Evolutionary conservation across 2,888 invertebrate genomes (phyloP).

Genomic region (Molorchus minor): DNA sequence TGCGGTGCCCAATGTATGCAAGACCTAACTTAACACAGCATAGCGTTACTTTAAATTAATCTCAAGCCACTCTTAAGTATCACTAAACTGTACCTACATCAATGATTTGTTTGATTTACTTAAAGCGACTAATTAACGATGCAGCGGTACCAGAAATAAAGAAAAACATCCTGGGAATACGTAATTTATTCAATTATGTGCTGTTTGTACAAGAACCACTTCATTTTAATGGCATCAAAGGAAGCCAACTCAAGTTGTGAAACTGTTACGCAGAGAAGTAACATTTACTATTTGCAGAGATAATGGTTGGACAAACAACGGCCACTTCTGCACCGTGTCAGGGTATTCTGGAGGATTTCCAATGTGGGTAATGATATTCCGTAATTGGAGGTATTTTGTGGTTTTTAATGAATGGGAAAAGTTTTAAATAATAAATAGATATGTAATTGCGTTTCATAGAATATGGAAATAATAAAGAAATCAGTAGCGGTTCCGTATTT

Average conservation of each 20-base stretch:
- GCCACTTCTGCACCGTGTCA: constrained; percentile 44
- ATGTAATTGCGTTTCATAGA: too few species aligned
- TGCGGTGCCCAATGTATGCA: too few species aligned
- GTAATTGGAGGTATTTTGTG: constrained; percentile 2
- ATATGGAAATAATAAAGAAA: too few species aligned
- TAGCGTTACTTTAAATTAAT: too few species aligned
- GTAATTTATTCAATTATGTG: constrained; percentile 12
- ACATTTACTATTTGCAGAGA: constrained; percentile 59
- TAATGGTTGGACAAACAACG: constrained; percentile 57
- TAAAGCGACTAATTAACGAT: not conserved
- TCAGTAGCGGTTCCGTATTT: too few species aligned
- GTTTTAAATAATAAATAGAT: too few species aligned
- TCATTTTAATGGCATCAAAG: constrained; percentile 18
- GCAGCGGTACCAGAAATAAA: not conserved
- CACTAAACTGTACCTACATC: too few species aligned
- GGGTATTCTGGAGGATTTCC: constrained; percentile 4
- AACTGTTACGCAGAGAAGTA: constrained; percentile 53
- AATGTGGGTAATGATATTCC: constrained; percentile 6
- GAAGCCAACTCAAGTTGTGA: constrained; percentile 35
- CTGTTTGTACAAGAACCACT: constrained; percentile 5
- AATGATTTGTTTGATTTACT: too few species aligned
- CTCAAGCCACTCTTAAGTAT: too few species aligned
- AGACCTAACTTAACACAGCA: too few species aligned
- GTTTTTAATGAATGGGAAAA: too few species aligned
- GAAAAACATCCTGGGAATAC: not conserved